Evolutionary conservation across 2,888 invertebrate species (phyloP).

Genomic region (Dasypogon diadema): DNA sequence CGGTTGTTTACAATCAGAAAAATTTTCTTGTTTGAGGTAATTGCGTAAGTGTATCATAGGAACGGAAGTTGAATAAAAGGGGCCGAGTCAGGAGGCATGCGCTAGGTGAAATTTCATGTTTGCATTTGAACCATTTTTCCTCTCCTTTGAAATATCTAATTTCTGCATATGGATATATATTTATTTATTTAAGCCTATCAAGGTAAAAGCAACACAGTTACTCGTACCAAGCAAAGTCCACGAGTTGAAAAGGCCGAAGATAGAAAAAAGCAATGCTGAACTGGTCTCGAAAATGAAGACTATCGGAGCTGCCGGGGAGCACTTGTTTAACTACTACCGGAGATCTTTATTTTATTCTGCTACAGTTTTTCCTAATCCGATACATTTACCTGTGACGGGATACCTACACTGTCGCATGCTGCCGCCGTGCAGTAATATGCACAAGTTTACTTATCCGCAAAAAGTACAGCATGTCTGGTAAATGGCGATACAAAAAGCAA

Average conservation of each 20-base stretch:
- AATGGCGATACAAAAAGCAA: slow-evolving; percentile 54
- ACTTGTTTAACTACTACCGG: slow-evolving; percentile 50
- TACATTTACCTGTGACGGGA: slow-evolving; percentile 15
- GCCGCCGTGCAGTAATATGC: slow-evolving; percentile 20
- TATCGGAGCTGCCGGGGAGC: slow-evolving; percentile 42
- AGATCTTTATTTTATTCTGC: slow-evolving; percentile 51
- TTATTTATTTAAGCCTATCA: slow-evolving; percentile 23
- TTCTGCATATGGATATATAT: slow-evolving; percentile 32
- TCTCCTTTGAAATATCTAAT: slow-evolving; percentile 37
- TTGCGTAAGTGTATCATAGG: background rate
- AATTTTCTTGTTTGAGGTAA: too few relatives aligned
- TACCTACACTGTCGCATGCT: slow-evolving; percentile 3
- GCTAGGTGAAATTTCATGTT: slow-evolving; percentile 16
- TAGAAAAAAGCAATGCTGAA: slow-evolving; percentile 38
- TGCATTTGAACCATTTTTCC: slow-evolving; percentile 43
- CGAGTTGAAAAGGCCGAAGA: slow-evolving; percentile 23
- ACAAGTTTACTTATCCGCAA: slow-evolving; percentile 45
- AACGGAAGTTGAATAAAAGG: slow-evolving; percentile 21
- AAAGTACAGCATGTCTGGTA: slow-evolving; percentile 37
- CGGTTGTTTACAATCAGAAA: too few relatives aligned
- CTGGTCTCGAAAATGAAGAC: slow-evolving; percentile 44
- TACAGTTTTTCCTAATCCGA: slow-evolving; percentile 47
- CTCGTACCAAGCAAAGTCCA: slow-evolving; percentile 7
- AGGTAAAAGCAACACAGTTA: slow-evolving; percentile 2
- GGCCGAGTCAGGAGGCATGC: slow-evolving; percentile 34